Base-by-base conservation (phyloP, 2,888 invertebrate genomes). In the Acrobasis consociella region DNA sequence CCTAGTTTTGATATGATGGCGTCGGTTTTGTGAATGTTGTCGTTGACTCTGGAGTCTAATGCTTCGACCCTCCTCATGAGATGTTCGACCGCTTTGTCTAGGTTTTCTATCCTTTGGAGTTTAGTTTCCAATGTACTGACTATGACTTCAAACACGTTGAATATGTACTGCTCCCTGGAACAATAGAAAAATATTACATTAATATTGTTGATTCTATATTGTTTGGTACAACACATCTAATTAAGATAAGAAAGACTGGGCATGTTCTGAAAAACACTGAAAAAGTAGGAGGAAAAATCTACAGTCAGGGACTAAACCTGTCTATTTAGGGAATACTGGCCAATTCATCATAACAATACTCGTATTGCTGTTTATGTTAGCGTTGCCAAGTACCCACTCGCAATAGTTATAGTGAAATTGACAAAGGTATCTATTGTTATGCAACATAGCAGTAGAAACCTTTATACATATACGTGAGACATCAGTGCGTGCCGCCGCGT, bases 131-230 rank as follows among this genome's bases (percentile, higher is more conserved):
- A 88, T 37, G 97, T 97, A 73, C 97, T 96, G 65, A 97, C 97
- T 72, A 98, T 97, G 62, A 97, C 97, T 87, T 97, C 97, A 89
- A 97, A 97, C 62, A 97, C 96, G 83, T 96, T 96, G 89, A 97
- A 96, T 68, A 97, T 94, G 85, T 97, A 97, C 85, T 97, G 96
- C 86, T 97, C 97, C 87, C 97, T 97, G 95, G 67, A 95, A 95
- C 83, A 91, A 89, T 85, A 72, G 71, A 72, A 71, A 76, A 58
- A 62, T 7, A 60, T 31, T 10, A 52, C 31, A 37, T 52, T 52
- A 22, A 7, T 31, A 13, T 13, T 7, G 46, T 46, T 46, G n/a
- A 13, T 7, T 10, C 2, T 39, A 42, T 11, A 22, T 1, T 22
- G 3, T 22, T 22, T 22, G 22, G 22, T 2, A 22, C 22, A 22